Conservation (phyloP, 2,113 vertebrate genomes). For the Syrmaticus mikado region DNA sequence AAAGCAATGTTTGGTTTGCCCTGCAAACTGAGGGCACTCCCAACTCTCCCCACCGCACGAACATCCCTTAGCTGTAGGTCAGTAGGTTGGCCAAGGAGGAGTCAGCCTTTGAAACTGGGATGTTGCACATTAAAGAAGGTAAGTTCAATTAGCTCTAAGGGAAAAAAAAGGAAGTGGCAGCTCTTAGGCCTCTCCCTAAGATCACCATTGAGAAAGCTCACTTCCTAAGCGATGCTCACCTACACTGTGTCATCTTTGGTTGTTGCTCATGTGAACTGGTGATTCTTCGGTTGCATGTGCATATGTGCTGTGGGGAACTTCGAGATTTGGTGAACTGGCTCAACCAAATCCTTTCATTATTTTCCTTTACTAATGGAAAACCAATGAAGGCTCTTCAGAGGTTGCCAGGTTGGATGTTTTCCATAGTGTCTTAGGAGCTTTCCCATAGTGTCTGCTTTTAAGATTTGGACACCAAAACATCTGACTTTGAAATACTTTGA, state of each 20-base stretch:
- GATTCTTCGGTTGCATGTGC: neutral
- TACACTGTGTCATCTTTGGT: neutral
- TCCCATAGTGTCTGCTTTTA: neutral
- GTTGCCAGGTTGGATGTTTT: neutral
- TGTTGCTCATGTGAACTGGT: neutral
- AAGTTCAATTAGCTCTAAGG: neutral
- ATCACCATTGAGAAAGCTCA: neutral
- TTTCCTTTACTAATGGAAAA: neutral
- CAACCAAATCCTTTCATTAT: neutral
- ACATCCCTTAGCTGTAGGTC: neutral
- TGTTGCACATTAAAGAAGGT: neutral
- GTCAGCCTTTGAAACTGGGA: neutral
- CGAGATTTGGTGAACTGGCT: neutral
- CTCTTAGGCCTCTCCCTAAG: neutral
- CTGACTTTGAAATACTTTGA: neutral
- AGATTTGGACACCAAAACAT: neutral
- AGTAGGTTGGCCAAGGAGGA: neutral
- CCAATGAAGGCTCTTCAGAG: fast-evolving
- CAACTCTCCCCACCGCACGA: neutral
- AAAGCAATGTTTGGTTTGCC: neutral
- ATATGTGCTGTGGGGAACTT: neutral
- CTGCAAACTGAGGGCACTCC: neutral
- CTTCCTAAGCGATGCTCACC: neutral
- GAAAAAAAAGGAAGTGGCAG: neutral
- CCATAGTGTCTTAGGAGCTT: neutral